Base-by-base conservation (phyloP, 2,113 vertebrate species). In the Dascyllus trimaculatus region DNA sequence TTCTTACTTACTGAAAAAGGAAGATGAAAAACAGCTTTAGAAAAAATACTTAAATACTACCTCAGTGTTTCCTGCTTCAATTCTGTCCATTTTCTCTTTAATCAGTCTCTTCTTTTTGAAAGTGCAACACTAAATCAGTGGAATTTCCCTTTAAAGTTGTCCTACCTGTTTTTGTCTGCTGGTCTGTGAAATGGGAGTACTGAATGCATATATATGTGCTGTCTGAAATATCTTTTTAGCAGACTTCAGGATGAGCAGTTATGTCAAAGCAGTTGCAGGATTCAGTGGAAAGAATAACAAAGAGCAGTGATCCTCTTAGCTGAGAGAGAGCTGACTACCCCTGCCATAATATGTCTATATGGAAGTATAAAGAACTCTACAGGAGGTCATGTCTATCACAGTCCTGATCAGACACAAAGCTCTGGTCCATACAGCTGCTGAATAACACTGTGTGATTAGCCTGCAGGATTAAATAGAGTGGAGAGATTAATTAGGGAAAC, bases 231-330 rank as follows among this genome's bases (percentile, higher is more conserved):
- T 59, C 8, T 67, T 67, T 21, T 51, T 26, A 11, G 13, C 13
- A 8, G 71, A 21, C 53, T n/a, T 24, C 15, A 59, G 61, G 43
- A 64, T 22, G 22, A 43, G 7, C 32, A 8, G 32, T 32, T 6
- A 11, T 2, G 40, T 43, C 17, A 43, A 22, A 60, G 59, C 67
- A 32, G 52, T 43, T 57, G n/a, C 48, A 11, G 1, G 40, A 1
- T 14, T 43, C 11, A 43, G 48, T 24, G 48, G 17, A 29, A 24
- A 46, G 46, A 56, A 46, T 63, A 63, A 69, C 71, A 62, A 22
- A 43, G 45, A 22, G 38, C 58, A 54, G 43, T 21, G 24, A 74
- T 71, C 80, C 56, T 38, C 46, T 58, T 75, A 71, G 52, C 66
- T 61, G n/a, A 40, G 35, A 21, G 57, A 69, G 57, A 69, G 69